Conservation (phyloP, 23 tunicate species). For the Halocynthia aurantium region DNA sequence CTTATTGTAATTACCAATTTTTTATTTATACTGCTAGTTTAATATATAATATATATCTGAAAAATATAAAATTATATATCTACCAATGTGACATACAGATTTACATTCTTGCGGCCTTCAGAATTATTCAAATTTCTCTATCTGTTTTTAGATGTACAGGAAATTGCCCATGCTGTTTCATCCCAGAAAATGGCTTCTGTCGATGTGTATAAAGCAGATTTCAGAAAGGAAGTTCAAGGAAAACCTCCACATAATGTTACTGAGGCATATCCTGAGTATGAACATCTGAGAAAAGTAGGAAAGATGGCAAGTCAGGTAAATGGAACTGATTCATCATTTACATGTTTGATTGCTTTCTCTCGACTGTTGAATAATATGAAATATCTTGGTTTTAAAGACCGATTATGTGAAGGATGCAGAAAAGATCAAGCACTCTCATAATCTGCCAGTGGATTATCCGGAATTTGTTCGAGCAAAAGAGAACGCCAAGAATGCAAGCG, state of each 20-base stretch:
- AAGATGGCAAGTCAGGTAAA: conserved; percentile 70
- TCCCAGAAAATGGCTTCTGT: conserved; percentile 55
- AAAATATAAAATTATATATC: no score
- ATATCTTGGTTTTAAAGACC: not conserved
- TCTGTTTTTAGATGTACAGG: conserved; percentile 55
- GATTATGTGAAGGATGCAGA: conserved; percentile 31
- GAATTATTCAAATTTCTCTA: no score
- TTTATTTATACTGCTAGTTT: no score
- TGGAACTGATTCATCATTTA: not conserved
- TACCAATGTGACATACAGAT: no score
- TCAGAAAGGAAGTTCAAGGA: conserved; percentile 65
- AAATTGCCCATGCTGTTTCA: conserved; percentile 56
- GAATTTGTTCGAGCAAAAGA: conserved; percentile 88
- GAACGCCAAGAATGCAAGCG: conserved; percentile 73
- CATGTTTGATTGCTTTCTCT: not conserved
- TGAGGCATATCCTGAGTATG: conserved; percentile 79
- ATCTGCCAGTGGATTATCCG: conserved; percentile 54
- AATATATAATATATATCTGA: no score
- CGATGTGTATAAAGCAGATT: conserved; percentile 53
- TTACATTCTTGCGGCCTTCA: no score
- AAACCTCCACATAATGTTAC: conserved; percentile 62
- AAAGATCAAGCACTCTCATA: conserved; percentile 16
- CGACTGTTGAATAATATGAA: not conserved
- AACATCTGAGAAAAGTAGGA: conserved; percentile 37
- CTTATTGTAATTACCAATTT: no score